phyloP scores from a whole-genome alignment of 2,797 vertebrate genomes.

The Schizothorax lantsangensis region DNA sequence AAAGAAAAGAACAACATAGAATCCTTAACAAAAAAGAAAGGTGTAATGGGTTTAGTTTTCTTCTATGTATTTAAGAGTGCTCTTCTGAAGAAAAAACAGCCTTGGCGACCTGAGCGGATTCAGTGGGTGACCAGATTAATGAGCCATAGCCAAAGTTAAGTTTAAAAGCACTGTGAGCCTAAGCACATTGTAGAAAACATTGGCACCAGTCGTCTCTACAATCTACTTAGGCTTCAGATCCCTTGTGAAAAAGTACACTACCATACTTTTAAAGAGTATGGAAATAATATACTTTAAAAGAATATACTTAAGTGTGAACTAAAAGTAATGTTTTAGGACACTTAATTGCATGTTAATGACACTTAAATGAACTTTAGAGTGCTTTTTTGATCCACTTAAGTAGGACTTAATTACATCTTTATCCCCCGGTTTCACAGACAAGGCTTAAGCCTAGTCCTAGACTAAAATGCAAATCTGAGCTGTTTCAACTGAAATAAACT shows the following conservation, averaged over 20 bases:
- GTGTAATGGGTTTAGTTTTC: background rate
- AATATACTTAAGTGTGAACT: background rate
- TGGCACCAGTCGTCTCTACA: background rate
- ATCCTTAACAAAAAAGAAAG: conserved; percentile 30
- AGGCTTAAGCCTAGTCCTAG: too few relatives aligned
- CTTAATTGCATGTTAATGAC: background rate
- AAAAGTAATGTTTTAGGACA: background rate
- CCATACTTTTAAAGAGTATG: background rate
- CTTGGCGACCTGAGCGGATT: background rate
- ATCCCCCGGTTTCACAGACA: too few relatives aligned
- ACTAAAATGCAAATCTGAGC: too few relatives aligned
- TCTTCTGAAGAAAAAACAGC: background rate
- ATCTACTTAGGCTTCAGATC: background rate
- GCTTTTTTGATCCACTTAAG: background rate
- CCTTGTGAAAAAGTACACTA: background rate
- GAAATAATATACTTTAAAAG: background rate
- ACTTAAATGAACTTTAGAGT: background rate
- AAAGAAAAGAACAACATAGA: conserved; percentile 46
- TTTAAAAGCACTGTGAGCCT: background rate
- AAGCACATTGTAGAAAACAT: background rate
- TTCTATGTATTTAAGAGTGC: background rate
- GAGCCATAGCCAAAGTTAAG: background rate
- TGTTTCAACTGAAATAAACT: too few relatives aligned
- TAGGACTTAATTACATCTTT: background rate
- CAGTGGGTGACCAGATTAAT: background rate